Base-by-base conservation (phyloP, 2,888 invertebrate species). In the Abrostola triplasia region DNA sequence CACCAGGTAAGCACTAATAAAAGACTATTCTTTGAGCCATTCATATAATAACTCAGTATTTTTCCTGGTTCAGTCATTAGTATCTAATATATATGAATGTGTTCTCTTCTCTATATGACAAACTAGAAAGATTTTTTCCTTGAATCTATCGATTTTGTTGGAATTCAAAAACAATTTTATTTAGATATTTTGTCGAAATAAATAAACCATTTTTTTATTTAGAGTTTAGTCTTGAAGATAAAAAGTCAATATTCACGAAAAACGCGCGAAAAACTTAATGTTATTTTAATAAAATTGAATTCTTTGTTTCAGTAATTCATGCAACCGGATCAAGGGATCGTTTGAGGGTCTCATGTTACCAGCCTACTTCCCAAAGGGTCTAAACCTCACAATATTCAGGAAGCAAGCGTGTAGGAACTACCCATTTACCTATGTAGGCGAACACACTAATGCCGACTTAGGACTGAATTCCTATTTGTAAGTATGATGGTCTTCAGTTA, bases 361-460 rank as follows among this genome's bases (percentile, higher is more conserved):
- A 0, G 92, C 95, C 0, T 90, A 96, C 67, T 84, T 97, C 37
- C 89, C 89, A 1, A 95, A 90, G 55, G 84, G 93, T 0, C 92
- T 90, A 0, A 84, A 88, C 0, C 95, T 98, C 67, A 92, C 95
- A 0, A 88, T 98, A 11, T 98, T 96, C 89, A 95, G 98, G 61
- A 96, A 96, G 75, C 96, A 98, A 24, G 97, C 98, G 76, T 98
- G 98, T 88, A 95, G 98, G 63, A 95, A 96, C 0, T 90, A 97
- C 59, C 96, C 93, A 12, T 88, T 94, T 58, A 70, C 59, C 7
- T 93, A 86, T 48, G 51, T 82, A 0, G 68, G 81, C 1, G 89
- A 91, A 47, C 57, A 77, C 0, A 74, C 57, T 0, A 84, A 83
- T 10, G 77, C 24, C 24, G 24, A 86, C 1, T 80, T 81, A 8